phyloP scores from a whole-genome alignment of 30 jellyfish, hydroid and myxozoan species.

The Morbakka virulenta region DNA sequence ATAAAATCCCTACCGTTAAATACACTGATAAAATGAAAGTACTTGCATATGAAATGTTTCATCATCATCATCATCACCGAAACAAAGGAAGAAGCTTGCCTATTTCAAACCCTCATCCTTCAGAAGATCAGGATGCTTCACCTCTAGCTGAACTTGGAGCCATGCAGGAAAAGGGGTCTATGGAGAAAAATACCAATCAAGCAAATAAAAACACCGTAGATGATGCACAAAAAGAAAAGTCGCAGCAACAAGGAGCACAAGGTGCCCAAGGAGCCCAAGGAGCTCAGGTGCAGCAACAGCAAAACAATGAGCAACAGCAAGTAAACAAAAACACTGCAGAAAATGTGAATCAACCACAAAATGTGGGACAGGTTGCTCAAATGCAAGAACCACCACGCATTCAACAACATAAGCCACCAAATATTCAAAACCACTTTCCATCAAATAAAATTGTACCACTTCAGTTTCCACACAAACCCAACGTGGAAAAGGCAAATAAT shows the following conservation, averaged over 20 bases:
- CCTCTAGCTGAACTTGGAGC: not conserved
- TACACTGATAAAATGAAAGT: not conserved
- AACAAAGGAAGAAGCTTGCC: not conserved
- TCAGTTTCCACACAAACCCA: too few relatives aligned
- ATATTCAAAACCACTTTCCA: too few relatives aligned
- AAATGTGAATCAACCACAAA: not conserved
- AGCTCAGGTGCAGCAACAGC: too few relatives aligned
- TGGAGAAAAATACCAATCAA: not conserved
- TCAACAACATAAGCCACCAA: too few relatives aligned
- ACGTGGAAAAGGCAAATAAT: not conserved
- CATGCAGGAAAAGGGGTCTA: not conserved
- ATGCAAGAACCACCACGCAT: too few relatives aligned
- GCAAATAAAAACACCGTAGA: too few relatives aligned
- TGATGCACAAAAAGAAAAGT: too few relatives aligned
- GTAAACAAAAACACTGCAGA: not conserved
- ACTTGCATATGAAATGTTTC: not conserved
- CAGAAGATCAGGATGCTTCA: constrained; percentile 1
- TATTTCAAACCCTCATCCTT: constrained; percentile 4
- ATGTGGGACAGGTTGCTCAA: not conserved
- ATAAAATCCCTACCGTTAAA: not conserved
- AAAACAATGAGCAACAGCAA: too few relatives aligned
- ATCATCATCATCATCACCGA: not conserved
- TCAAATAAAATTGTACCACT: too few relatives aligned
- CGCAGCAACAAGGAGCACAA: too few relatives aligned
- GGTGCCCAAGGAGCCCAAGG: too few relatives aligned